phyloP scores from a whole-genome alignment of 2,113 vertebrate genomes.

The Australoheros scitulus region DNA sequence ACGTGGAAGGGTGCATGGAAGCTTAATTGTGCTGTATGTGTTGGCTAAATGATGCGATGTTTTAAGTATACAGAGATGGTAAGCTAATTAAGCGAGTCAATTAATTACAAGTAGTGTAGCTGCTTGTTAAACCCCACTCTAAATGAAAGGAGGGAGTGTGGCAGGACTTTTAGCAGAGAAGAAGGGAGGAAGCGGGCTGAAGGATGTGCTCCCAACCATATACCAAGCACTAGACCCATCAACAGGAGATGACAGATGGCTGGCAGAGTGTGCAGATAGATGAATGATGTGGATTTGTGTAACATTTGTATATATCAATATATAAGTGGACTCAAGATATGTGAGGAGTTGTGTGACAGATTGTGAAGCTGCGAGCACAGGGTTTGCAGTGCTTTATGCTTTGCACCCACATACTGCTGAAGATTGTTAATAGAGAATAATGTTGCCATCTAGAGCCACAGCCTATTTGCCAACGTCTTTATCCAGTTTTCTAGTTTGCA shows the following conservation, averaged over 20 bases:
- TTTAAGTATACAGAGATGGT: conserved; percentile 55
- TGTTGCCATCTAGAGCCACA: neutral
- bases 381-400: neutral
- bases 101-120: conserved; percentile 54
- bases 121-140: conserved; percentile 38
- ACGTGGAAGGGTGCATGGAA: neutral
- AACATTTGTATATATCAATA: neutral
- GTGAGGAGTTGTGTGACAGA: conserved; percentile 11
- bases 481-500: conserved; percentile 17
- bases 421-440: neutral
- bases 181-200: neutral
- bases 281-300: conserved; percentile 5
- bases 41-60: conserved; percentile 14
- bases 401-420: neutral
- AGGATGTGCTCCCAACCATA: neutral
- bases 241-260: conserved; percentile 5
- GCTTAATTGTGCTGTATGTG: conserved; percentile 16
- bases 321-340: conserved; percentile 3
- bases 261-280: conserved; percentile 17
- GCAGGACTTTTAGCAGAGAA: neutral
- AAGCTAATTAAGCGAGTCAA: conserved; percentile 66
- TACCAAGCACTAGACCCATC: neutral
- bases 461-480: neutral
- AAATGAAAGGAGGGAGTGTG: neutral
- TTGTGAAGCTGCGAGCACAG: neutral